Evolutionary conservation across 2,888 invertebrate species (phyloP).

Genomic region (Polyommatus icarus): DNA sequence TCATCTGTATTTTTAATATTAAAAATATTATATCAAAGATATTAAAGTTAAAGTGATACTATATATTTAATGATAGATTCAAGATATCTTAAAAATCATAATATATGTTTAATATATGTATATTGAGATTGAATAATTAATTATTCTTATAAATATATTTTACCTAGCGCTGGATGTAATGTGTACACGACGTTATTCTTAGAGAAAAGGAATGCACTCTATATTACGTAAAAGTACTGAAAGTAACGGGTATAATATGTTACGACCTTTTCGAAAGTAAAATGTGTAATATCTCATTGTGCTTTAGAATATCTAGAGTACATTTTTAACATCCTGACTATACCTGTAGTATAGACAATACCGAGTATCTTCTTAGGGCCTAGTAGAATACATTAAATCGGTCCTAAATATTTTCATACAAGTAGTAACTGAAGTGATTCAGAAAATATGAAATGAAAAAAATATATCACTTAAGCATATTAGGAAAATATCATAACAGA

Average conservation of each 20-base stretch:
- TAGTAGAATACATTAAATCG: background rate
- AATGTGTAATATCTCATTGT: background rate
- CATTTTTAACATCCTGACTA: background rate
- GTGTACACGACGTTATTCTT: background rate
- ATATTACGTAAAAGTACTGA: background rate
- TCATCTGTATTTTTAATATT: conserved; percentile 10
- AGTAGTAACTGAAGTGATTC: background rate
- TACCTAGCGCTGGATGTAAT: background rate
- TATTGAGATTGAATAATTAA: background rate
- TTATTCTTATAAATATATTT: conserved; percentile 17
- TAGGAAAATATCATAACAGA: background rate
- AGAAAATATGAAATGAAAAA: background rate
- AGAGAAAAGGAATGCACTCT: background rate
- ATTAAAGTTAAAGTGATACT: background rate
- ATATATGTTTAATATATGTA: background rate
- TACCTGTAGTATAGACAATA: background rate
- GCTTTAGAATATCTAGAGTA: background rate
- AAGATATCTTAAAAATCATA: background rate
- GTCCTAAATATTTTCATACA: conserved; percentile 2
- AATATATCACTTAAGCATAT: background rate
- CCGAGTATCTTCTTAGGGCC: background rate
- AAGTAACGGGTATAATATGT: background rate
- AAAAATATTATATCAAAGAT: conserved; percentile 9
- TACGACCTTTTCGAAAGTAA: background rate
- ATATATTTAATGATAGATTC: conserved; percentile 1